Conservation (phyloP, 2,888 invertebrate species). For the Scrobipalpa atriplicella region DNA sequence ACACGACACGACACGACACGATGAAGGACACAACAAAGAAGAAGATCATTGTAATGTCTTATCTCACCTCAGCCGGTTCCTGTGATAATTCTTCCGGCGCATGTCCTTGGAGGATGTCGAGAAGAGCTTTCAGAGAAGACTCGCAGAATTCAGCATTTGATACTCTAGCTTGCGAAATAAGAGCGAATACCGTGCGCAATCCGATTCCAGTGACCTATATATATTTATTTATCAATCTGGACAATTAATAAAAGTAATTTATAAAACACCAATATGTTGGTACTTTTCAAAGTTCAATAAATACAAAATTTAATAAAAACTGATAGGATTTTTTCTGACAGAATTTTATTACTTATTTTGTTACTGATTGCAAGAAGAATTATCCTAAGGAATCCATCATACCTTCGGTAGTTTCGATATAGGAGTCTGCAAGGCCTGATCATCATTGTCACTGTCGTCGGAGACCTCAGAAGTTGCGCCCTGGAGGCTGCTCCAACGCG, state of each 20-base stretch:
- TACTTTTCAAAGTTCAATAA: too few species aligned
- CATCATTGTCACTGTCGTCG: conserved; percentile 73
- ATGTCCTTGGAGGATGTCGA: conserved; percentile 96
- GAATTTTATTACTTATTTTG: too few species aligned
- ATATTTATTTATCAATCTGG: conserved; percentile 21
- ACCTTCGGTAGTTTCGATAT: conserved; percentile 63
- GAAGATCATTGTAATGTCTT: conserved; percentile 34
- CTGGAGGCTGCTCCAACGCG: conserved; percentile 81
- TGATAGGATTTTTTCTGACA: too few species aligned
- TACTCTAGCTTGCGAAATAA: conserved; percentile 93
- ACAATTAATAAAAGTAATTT: not conserved
- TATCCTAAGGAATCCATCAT: conserved; percentile 11
- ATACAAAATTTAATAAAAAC: too few species aligned
- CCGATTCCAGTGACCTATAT: conserved; percentile 91
- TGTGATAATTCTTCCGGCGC: conserved; percentile 92
- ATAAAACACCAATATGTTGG: too few species aligned
- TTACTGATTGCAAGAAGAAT: not conserved
- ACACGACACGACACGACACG: too few species aligned
- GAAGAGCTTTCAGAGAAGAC: conserved; percentile 92
- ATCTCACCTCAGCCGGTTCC: conserved; percentile 88
- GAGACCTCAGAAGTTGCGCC: conserved; percentile 55
- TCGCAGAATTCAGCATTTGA: conserved; percentile 94
- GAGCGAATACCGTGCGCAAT: conserved; percentile 93
- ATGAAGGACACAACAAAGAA: too few species aligned
- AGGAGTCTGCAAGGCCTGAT: conserved; percentile 44